Conservation (phyloP, 2,888 invertebrate species). For the Amblyjoppa fuscipennis region DNA sequence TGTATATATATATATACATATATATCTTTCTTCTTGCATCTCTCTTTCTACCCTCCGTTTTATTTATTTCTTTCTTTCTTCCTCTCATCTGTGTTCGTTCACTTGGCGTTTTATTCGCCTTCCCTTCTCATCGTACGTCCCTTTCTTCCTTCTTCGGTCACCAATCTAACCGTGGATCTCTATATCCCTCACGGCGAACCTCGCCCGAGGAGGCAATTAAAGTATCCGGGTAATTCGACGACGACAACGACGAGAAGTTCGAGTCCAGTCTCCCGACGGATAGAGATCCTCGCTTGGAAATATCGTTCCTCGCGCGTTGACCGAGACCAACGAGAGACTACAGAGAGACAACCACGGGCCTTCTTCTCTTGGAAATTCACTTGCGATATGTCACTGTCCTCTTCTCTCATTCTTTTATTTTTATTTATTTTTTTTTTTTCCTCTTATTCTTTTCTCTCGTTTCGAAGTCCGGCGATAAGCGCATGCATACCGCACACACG, state of each 20-base stretch:
- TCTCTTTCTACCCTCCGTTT: slow-evolving; percentile 11
- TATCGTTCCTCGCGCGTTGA: slow-evolving; percentile 59
- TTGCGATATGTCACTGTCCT: slow-evolving; percentile 59
- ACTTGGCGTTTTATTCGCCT: slow-evolving; percentile 63
- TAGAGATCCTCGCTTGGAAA: slow-evolving; percentile 65
- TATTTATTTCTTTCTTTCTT: slow-evolving; percentile 35
- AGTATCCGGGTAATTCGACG: slow-evolving; percentile 81
- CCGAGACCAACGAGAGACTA: slow-evolving; percentile 52
- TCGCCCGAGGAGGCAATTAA: slow-evolving; percentile 82
- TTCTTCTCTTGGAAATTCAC: slow-evolving; percentile 65
- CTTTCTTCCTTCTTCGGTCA: slow-evolving; percentile 65
- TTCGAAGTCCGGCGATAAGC: slow-evolving; percentile 36
- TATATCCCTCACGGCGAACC: slow-evolving; percentile 71
- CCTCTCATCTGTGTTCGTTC: slow-evolving; percentile 55
- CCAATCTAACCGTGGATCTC: slow-evolving; percentile 71
- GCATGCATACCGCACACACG: slow-evolving; percentile 40
- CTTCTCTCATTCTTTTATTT: background rate
- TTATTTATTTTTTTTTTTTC: background rate
- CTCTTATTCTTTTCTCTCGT: slow-evolving; percentile 27
- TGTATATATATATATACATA: slow-evolving; percentile 63
- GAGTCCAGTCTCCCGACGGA: slow-evolving; percentile 46
- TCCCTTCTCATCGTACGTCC: slow-evolving; percentile 63
- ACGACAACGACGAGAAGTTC: slow-evolving; percentile 63
- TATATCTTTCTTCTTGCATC: slow-evolving; percentile 17
- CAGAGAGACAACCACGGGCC: slow-evolving; percentile 5